phyloP scores from a whole-genome alignment of 2,797 vertebrate species.

The Synanceia verrucosa region DNA sequence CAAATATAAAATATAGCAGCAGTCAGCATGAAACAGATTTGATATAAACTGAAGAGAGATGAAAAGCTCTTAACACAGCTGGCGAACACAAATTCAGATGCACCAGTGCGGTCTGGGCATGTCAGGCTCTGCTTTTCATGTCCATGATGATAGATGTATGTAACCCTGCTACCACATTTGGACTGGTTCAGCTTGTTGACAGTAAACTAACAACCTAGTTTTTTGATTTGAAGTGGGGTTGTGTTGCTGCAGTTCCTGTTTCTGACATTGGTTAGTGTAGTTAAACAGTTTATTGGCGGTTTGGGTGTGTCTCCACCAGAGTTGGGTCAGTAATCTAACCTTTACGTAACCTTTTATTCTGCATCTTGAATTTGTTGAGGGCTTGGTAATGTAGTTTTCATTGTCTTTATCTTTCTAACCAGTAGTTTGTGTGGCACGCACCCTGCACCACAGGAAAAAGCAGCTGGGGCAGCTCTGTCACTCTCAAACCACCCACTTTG shows the following conservation, averaged over 20 bases:
- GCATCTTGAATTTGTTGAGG: not conserved
- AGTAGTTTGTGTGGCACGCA: slow-evolving; percentile 28
- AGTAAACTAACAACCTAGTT: not conserved
- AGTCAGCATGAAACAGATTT: not conserved
- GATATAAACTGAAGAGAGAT: slow-evolving; percentile 15
- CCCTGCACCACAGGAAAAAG: slow-evolving; percentile 76
- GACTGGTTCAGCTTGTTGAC: not conserved
- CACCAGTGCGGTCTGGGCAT: slow-evolving; percentile 6
- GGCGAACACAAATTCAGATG: not conserved
- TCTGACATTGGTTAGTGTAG: not conserved
- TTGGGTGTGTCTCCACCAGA: slow-evolving; percentile 16
- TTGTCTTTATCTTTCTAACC: slow-evolving; percentile 10
- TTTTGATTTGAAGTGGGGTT: not conserved
- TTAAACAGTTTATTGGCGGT: slow-evolving; percentile 2
- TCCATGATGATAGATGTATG: slow-evolving; percentile 19
- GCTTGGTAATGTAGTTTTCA: not conserved
- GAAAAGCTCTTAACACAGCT: not conserved
- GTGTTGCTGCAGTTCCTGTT: slow-evolving; percentile 2
- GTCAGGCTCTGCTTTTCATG: slow-evolving; percentile 33
- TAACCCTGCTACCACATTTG: slow-evolving; percentile 16
- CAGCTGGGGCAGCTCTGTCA: slow-evolving; percentile 64
- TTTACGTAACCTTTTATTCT: not conserved
- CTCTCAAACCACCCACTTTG: slow-evolving; percentile 48
- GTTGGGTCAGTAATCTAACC: not conserved
- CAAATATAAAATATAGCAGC: slow-evolving; percentile 44